Evolutionary conservation across 2,113 vertebrate species (phyloP).

Genomic region (Australoheros scitulus): DNA sequence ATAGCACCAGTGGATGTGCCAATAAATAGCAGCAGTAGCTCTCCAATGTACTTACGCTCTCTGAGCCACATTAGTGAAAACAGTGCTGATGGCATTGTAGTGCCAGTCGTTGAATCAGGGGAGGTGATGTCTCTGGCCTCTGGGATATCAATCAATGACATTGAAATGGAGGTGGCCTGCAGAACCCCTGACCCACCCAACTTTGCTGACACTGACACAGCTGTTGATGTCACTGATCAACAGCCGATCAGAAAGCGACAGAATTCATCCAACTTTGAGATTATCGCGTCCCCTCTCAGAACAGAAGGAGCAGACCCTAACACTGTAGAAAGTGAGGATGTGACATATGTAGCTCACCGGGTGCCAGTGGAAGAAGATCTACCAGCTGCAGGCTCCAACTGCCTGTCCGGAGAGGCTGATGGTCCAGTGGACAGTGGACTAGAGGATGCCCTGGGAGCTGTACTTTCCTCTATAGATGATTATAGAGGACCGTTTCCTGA

Average conservation of each 20-base stretch:
- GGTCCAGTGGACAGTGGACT: constrained; percentile 77
- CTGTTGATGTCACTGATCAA: not conserved
- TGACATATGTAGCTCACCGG: constrained; percentile 33
- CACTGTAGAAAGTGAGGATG: constrained; percentile 29
- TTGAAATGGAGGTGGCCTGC: constrained; percentile 49
- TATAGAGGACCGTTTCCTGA: constrained; percentile 95
- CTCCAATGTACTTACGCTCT: constrained; percentile 82
- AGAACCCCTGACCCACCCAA: constrained; percentile 20
- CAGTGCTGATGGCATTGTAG: constrained; percentile 80
- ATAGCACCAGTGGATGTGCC: not conserved
- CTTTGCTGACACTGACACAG: not conserved
- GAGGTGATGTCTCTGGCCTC: constrained; percentile 49
- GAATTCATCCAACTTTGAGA: not conserved
- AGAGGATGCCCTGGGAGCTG: constrained; percentile 84
- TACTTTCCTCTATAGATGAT: constrained; percentile 90
- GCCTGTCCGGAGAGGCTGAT: not conserved
- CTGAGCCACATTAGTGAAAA: constrained; percentile 95
- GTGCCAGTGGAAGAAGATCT: constrained; percentile 62
- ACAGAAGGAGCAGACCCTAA: not conserved
- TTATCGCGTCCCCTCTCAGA: not conserved
- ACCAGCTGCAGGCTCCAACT: constrained; percentile 13
- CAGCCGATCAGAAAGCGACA: not conserved
- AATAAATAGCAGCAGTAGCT: constrained; percentile 78
- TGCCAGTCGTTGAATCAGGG: constrained; percentile 44
- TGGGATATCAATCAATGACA: constrained; percentile 54